A percentile compares a stretch with the other conserved stretches of the same genome.
Evolutionary conservation across 1,140 invertebrate species (phyloP).

Genomic region (Cryptotermes secundus): DNA sequence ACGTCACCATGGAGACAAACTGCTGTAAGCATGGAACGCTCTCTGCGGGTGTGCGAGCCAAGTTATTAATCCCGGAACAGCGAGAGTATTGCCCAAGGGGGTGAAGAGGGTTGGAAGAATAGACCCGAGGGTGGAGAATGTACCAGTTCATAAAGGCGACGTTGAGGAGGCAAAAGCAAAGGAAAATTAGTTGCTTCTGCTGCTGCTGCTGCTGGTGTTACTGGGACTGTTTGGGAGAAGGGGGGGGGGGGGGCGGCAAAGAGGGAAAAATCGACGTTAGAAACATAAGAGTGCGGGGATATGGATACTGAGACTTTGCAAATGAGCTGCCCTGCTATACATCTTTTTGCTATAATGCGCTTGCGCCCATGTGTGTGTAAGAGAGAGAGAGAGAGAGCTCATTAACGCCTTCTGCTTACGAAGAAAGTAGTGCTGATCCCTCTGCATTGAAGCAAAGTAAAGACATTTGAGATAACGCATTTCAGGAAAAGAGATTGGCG

Average conservation of each 20-base stretch:
- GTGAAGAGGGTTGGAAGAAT: conserved; percentile 12
- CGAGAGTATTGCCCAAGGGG: conserved; percentile 23
- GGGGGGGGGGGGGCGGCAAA: neutral
- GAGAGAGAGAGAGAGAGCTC: neutral
- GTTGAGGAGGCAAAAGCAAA: conserved; percentile 26
- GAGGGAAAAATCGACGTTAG: conserved; percentile 27
- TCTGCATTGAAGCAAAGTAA: neutral
- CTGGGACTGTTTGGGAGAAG: too few relatives aligned
- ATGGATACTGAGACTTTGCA: neutral
- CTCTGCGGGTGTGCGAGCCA: conserved; percentile 11
- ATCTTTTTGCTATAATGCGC: neutral
- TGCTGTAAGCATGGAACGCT: conserved; percentile 2
- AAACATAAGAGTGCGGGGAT: conserved; percentile 6
- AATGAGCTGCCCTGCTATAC: neutral
- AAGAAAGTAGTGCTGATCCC: neutral
- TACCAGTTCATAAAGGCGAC: conserved; percentile 29
- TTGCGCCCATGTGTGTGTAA: neutral
- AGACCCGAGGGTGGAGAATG: conserved; percentile 20
- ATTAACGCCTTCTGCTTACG: neutral
- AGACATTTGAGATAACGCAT: neutral
- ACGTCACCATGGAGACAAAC: conserved; percentile 17
- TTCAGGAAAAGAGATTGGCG: neutral
- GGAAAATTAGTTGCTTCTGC: conserved; percentile 27
- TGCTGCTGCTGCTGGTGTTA: neutral
- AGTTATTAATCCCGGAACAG: conserved; percentile 14